A percentile compares a stretch with the other conserved stretches of the same genome.
These are phyloP conservation scores for Cacoxenus indagator DNA, from an alignment of 2,888 invertebrate genomes.

Conservation along the genomic window DNA sequence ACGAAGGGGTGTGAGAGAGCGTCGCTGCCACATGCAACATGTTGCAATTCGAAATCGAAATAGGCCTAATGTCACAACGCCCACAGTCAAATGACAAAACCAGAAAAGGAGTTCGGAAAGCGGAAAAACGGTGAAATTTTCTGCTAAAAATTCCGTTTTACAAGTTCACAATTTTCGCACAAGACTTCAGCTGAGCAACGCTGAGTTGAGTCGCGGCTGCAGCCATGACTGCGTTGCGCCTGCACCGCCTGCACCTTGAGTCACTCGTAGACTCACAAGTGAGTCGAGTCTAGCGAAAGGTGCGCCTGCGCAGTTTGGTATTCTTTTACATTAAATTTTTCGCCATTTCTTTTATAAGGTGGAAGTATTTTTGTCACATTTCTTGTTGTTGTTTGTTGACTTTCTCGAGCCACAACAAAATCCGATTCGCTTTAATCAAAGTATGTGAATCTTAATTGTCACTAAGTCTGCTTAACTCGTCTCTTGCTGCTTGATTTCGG, in stretches of 20 bases:
- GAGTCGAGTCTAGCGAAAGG: conserved; percentile 47
- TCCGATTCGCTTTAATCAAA: conserved; percentile 44
- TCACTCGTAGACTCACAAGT: too few species aligned
- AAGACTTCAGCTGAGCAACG: not conserved
- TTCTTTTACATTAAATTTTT: conserved; percentile 50
- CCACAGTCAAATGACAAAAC: conserved; percentile 19
- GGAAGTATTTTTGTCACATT: not conserved
- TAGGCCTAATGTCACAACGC: conserved; percentile 19
- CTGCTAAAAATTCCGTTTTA: not conserved
- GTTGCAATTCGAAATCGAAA: conserved; percentile 4
- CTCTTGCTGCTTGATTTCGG: not conserved
- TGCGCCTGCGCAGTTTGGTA: conserved; percentile 57
- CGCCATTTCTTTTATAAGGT: conserved; percentile 17
- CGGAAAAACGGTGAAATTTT: not conserved
- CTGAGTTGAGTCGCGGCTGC: not conserved
- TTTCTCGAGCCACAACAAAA: conserved; percentile 22
- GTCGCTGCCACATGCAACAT: not conserved
- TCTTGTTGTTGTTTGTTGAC: conserved; percentile 33
- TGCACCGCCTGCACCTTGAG: not conserved
- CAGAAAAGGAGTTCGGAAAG: too few species aligned
- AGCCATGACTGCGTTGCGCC: not conserved
- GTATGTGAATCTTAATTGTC: conserved; percentile 63
- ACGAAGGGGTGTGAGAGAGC: not conserved
- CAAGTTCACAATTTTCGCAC: conserved; percentile 25
- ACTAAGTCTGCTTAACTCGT: conserved; percentile 22